Evolutionary conservation across 2,113 vertebrate genomes (phyloP).

Genomic region (Poecile atricapillus): DNA sequence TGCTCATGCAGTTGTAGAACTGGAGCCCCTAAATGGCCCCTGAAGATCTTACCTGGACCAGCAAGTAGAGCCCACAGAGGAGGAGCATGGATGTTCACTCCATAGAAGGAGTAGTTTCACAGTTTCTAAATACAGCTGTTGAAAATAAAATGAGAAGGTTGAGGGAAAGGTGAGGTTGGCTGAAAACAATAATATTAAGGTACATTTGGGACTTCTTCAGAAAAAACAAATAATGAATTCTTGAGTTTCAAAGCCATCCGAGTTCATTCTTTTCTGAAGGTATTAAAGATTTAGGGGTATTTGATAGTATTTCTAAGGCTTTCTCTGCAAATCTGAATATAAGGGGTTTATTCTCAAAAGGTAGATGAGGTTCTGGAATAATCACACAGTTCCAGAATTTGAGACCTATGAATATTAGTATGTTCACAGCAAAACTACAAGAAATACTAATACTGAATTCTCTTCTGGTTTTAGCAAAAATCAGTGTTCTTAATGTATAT

Average conservation of each 20-base stretch:
- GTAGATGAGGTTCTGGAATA: background rate
- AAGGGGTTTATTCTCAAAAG: background rate
- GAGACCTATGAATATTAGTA: background rate
- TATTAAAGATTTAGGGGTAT: background rate
- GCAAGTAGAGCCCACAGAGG: background rate
- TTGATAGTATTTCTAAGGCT: background rate
- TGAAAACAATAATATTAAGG: background rate
- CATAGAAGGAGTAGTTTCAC: background rate
- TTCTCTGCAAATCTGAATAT: background rate
- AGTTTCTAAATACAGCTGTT: background rate
- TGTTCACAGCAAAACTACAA: background rate
- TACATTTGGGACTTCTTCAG: background rate
- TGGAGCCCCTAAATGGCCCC: background rate
- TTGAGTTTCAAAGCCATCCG: background rate
- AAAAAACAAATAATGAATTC: background rate
- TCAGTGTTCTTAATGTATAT: background rate
- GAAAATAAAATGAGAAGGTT: background rate
- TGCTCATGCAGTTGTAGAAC: background rate
- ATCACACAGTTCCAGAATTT: background rate
- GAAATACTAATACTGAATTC: background rate
- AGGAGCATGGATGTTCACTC: background rate
- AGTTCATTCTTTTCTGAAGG: background rate
- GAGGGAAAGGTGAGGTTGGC: background rate
- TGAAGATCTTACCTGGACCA: background rate
- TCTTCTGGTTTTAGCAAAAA: background rate